Conservation (phyloP, 2,888 invertebrate species). For the Cephus pulcher region DNA sequence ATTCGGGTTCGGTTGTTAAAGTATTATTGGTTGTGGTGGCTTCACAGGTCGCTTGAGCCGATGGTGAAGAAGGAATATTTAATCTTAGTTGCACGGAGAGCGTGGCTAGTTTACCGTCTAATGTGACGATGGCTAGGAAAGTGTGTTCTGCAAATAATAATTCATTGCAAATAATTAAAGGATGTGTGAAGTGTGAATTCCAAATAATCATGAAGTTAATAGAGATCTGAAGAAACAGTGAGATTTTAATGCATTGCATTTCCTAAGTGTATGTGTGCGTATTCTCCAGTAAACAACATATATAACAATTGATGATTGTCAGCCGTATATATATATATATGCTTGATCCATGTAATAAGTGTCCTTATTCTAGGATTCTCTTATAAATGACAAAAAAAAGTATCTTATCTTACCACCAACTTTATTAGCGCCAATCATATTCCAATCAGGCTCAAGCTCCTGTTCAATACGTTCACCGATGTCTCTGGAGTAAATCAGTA, state of each 20-base stretch:
- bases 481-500: constrained; percentile 72
- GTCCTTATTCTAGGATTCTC: no score
- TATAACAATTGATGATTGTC: no score
- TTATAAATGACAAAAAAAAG: background rate
- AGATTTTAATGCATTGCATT: no score
- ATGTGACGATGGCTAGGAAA: constrained; percentile 74
- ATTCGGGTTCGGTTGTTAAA: constrained; percentile 68
- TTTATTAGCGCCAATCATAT: constrained; percentile 71
- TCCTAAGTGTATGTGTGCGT: no score
- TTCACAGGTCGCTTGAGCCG: constrained; percentile 36
- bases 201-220: background rate
- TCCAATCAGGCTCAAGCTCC: constrained; percentile 73
- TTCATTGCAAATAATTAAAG: background rate
- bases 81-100: constrained; percentile 73
- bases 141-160: constrained; percentile 67
- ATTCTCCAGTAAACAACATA: no score
- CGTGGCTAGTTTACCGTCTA: constrained; percentile 73
- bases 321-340: no score
- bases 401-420: constrained; percentile 65
- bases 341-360: no score
- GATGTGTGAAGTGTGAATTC: no score
- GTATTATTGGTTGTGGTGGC: constrained; percentile 28
- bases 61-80: constrained; percentile 59
- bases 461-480: constrained; percentile 68
- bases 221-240: background rate